phyloP scores from a whole-genome alignment of 2,113 vertebrate species.

The Sphyrna mokarran region DNA sequence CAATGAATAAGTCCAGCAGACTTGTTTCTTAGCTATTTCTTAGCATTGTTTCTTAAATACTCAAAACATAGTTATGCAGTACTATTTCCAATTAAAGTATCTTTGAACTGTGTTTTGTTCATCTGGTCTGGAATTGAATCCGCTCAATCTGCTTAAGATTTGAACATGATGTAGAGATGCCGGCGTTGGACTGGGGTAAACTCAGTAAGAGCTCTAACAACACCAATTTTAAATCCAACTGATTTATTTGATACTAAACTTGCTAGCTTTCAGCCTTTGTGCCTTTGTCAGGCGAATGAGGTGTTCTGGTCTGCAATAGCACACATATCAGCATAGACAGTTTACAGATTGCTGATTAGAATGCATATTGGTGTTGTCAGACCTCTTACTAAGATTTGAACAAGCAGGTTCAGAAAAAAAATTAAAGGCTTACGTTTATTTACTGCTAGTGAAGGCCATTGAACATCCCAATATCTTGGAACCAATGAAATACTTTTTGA shows the following conservation, averaged over 20 bases:
- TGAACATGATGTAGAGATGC: too few species aligned
- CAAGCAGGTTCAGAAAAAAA: background rate
- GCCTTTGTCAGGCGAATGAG: too few species aligned
- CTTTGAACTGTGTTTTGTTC: background rate
- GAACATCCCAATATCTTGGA: background rate
- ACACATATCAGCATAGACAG: too few species aligned
- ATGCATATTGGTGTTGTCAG: too few species aligned
- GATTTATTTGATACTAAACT: too few species aligned
- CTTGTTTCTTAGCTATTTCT: background rate
- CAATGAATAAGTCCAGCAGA: background rate
- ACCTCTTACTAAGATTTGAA: background rate
- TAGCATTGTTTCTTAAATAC: background rate
- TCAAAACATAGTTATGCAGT: background rate
- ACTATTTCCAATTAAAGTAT: background rate
- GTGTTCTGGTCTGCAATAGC: too few species aligned
- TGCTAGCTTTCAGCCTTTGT: too few species aligned
- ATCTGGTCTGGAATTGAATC: background rate
- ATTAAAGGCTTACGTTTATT: too few species aligned
- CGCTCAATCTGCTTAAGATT: background rate
- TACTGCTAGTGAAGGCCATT: background rate
- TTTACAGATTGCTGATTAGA: too few species aligned
- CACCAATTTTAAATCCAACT: too few species aligned
- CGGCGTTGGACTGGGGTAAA: too few species aligned
- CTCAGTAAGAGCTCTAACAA: too few species aligned
- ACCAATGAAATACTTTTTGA: background rate